phyloP scores from a whole-genome alignment of 1,140 invertebrate species.

The Brachionus angularis region DNA sequence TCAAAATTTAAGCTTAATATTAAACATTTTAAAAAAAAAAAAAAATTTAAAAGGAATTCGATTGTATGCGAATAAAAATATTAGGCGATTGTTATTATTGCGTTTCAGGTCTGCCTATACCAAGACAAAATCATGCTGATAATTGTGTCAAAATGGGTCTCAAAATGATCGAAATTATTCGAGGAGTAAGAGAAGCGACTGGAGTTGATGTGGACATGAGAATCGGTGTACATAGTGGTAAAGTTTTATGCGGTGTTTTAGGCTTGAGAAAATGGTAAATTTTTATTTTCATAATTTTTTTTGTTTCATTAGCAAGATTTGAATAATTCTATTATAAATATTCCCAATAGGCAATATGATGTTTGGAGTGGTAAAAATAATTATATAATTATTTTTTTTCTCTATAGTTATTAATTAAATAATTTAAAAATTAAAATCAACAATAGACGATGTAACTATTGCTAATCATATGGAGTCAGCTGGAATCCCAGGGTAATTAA shows the following conservation, averaged over 20 bases:
- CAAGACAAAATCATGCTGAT: conserved; percentile 80
- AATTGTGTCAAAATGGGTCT: conserved; percentile 92
- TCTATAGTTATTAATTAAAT: conserved; percentile 82
- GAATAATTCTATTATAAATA: background rate
- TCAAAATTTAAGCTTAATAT: conserved; percentile 68
- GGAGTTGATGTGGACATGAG: conserved; percentile 71
- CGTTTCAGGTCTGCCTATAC: conserved; percentile 82
- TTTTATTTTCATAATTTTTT: background rate
- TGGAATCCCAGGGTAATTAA: conserved; percentile 77
- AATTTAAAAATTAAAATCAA: conserved; percentile 67
- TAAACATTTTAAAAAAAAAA: conserved; percentile 81
- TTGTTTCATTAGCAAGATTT: background rate
- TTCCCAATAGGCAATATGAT: conserved; percentile 24
- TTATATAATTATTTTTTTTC: background rate
- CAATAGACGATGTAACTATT: conserved; percentile 83
- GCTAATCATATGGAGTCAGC: conserved; percentile 95
- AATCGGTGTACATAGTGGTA: conserved; percentile 88
- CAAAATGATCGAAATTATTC: conserved; percentile 91
- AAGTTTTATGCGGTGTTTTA: conserved; percentile 87
- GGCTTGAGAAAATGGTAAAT: conserved; percentile 75
- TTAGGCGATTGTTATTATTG: conserved; percentile 90
- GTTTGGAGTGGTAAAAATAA: conserved; percentile 42
- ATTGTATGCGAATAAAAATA: conserved; percentile 66
- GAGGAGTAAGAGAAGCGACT: conserved; percentile 31
- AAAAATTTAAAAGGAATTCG: conserved; percentile 65